Percentiles rank a stretch among this genome's conserved stretches.
phyloP scores from a whole-genome alignment of 2,888 invertebrate genomes.

The Epistrophella euchroma region DNA sequence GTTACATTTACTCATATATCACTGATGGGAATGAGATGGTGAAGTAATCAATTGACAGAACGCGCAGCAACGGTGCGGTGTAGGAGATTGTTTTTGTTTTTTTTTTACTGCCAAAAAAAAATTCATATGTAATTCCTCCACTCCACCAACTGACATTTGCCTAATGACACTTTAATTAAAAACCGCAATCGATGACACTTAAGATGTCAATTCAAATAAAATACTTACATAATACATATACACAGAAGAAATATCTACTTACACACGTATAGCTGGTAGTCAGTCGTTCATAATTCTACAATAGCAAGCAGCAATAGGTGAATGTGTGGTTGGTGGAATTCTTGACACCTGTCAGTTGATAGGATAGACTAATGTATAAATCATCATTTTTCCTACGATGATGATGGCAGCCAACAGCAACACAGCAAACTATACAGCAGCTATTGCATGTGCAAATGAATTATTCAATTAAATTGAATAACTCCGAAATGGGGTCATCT shows the following conservation, averaged over 20 bases:
- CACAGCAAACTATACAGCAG: slow-evolving; percentile 6
- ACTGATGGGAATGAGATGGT: background rate
- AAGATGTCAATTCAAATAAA: slow-evolving; percentile 56
- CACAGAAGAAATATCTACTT: background rate
- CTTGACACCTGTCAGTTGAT: slow-evolving; percentile 67
- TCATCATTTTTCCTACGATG: slow-evolving; percentile 47
- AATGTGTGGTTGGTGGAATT: slow-evolving; percentile 39
- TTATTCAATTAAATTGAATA: slow-evolving; percentile 72
- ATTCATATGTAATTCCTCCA: background rate
- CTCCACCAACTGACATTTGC: slow-evolving; percentile 36
- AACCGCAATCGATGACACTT: slow-evolving; percentile 70
- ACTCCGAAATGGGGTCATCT: slow-evolving; percentile 66
- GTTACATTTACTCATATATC: slow-evolving; percentile 29
- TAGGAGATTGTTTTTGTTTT: slow-evolving; percentile 12
- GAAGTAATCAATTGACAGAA: slow-evolving; percentile 22
- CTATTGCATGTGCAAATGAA: slow-evolving; percentile 67
- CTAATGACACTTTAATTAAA: slow-evolving; percentile 74
- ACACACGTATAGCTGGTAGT: background rate
- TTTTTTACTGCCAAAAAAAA: background rate
- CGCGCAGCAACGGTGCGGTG: background rate
- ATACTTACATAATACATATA: slow-evolving; percentile 1
- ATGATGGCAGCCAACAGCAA: slow-evolving; percentile 27
- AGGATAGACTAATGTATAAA: slow-evolving; percentile 36
- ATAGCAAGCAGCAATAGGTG: background rate
- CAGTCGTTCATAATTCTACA: slow-evolving; percentile 7